Evolutionary conservation across 1,140 invertebrate species (phyloP), one percentile per base, ranked within the genome.

Genomic region (Streblospio benedicti): DNA sequence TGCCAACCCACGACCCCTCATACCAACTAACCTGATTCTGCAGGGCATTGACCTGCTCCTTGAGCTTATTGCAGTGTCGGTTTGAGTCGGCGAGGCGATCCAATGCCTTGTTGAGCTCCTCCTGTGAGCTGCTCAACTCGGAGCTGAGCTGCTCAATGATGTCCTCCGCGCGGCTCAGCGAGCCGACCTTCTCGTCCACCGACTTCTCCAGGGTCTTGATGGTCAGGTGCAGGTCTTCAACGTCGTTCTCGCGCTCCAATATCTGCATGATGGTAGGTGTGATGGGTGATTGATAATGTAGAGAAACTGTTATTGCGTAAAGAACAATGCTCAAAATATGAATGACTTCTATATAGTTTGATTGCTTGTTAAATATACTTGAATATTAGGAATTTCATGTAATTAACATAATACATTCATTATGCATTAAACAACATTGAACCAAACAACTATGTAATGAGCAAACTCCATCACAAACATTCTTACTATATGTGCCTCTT

Each of bases 141-240:
- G 68, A 64, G 9, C 72, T 75, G n/a, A 77, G 62, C 62, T 75
- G 71, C 28, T 74, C 69, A 18, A 77, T 72, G 18, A 76, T 67
- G 31, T 73, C 70, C 51, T 77, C 74, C 59, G 72, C 72, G 28
- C 72, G 70, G 30, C 56, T 55, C 18, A 76, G 63, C 61, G 75
- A 69, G 14, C 65, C 65, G 60, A 70, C 69, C 0, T 62, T 68
- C 28, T 74, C 73, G 6, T 60, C 62, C 51, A 70, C 67, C 56
- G 69, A 64, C 2, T 59, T 58, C 31, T 74, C 71, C 44, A 75
- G 55, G 38, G 66, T 73, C 28, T 75, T 71, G 31, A 74, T 43
- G 25, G 76, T 72, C 31, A 65, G 65, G 35, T 69, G 65, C 52
- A 74, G 56, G 5, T 67, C 69, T 31, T 71, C 69, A 20, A 71